Evolutionary conservation across 2,888 invertebrate species (phyloP).

Genomic region (Heteromurus nitidus): DNA sequence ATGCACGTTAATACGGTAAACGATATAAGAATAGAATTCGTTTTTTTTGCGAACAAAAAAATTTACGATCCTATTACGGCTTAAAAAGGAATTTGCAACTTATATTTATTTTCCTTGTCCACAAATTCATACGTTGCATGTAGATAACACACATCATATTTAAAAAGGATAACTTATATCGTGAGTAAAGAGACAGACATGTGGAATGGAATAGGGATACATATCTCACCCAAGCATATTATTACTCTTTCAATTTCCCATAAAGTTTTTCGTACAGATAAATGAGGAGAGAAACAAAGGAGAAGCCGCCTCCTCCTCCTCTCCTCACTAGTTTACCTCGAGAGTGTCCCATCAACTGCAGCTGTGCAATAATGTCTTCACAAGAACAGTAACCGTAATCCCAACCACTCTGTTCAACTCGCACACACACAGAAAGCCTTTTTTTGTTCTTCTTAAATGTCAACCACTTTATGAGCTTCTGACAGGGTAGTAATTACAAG

Average conservation of each 20-base stretch:
- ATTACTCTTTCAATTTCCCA: constrained; percentile 6
- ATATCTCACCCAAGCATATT: neutral
- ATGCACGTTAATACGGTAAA: neutral
- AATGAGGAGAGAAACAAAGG: constrained; percentile 21
- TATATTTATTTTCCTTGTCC: constrained; percentile 2
- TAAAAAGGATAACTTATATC: neutral
- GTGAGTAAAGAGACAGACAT: neutral
- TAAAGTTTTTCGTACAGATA: neutral
- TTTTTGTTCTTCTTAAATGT: constrained; percentile 28
- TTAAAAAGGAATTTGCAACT: neutral
- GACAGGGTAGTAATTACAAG: constrained; percentile 29
- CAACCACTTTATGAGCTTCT: constrained; percentile 26
- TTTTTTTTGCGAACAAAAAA: neutral
- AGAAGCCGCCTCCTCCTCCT: constrained; percentile 6
- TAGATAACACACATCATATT: no score
- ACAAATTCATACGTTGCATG: constrained; percentile 1
- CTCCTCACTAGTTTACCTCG: neutral
- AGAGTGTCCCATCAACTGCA: neutral
- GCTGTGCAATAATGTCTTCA: neutral
- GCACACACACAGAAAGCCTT: neutral
- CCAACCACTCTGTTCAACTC: neutral
- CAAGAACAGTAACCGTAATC: neutral
- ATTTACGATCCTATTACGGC: neutral
- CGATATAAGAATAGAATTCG: neutral
- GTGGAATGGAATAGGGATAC: neutral